These are phyloP conservation scores for Polymixis flavicincta DNA, from an alignment of 2,888 invertebrate genomes.

Conservation along the genomic window DNA sequence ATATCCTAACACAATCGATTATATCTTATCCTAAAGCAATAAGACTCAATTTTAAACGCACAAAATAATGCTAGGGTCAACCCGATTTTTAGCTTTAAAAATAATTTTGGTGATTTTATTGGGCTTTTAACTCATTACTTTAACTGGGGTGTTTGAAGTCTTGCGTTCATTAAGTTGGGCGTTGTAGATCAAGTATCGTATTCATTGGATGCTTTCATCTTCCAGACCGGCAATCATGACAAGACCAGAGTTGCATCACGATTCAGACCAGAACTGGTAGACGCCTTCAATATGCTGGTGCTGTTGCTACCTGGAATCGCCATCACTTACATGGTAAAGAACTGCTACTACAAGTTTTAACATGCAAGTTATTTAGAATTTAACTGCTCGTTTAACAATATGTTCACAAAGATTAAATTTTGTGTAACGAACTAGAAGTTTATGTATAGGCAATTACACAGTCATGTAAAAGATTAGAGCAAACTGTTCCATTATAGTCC, in stretches of 20 bases:
- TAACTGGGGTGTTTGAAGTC: too few species aligned
- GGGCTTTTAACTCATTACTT: too few species aligned
- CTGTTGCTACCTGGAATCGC: slow-evolving; percentile 96
- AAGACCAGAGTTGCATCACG: slow-evolving; percentile 92
- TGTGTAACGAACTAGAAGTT: background rate
- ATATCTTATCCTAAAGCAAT: too few species aligned
- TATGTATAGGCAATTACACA: slow-evolving; percentile 19
- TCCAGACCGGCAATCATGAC: slow-evolving; percentile 94
- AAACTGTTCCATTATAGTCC: slow-evolving; percentile 3
- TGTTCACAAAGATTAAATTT: background rate
- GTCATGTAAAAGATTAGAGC: slow-evolving; percentile 20
- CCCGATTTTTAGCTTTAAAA: too few species aligned
- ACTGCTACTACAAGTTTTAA: background rate
- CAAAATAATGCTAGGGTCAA: too few species aligned
- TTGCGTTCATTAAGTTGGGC: too few species aligned
- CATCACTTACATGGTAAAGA: slow-evolving; percentile 94
- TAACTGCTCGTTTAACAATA: background rate
- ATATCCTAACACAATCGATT: too few species aligned
- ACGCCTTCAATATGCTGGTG: slow-evolving; percentile 95
- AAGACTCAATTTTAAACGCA: too few species aligned
- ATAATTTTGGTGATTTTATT: too few species aligned
- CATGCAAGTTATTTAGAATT: background rate
- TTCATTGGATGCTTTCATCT: background rate
- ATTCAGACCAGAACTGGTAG: slow-evolving; percentile 92
- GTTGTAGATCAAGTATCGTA: background rate